Evolutionary conservation across 2,113 vertebrate genomes (phyloP).

Genomic region (Catharus bicknelli): DNA sequence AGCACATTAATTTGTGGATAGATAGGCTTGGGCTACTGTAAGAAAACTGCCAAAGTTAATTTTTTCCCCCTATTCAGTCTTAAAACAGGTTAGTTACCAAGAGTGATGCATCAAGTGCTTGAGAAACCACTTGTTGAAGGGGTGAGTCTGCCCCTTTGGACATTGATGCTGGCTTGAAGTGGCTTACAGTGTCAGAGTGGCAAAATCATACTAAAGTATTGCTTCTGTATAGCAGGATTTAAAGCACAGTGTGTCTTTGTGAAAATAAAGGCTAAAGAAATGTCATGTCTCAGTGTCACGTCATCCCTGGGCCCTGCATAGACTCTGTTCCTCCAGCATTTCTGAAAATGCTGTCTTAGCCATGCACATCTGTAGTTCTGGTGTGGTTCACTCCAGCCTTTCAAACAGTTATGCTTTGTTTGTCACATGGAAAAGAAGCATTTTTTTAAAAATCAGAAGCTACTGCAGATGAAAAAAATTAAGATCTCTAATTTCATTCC

Average conservation of each 20-base stretch:
- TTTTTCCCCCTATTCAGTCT: background rate
- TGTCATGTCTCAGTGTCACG: background rate
- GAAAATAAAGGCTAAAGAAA: background rate
- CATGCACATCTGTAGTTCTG: background rate
- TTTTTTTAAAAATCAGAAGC: background rate
- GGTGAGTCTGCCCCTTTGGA: background rate
- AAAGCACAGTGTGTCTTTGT: background rate
- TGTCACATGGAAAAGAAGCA: background rate
- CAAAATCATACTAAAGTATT: background rate
- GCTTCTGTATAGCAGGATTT: background rate
- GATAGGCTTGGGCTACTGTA: background rate
- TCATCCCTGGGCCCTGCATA: background rate
- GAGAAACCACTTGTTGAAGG: background rate
- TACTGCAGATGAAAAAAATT: background rate
- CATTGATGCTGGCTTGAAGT: background rate
- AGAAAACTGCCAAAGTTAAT: background rate
- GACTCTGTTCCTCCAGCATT: background rate
- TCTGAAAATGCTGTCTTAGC: background rate
- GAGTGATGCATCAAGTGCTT: background rate
- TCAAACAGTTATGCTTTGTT: background rate
- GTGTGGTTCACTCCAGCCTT: background rate
- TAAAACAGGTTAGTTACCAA: background rate
- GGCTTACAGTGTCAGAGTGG: background rate
- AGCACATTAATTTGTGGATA: background rate
- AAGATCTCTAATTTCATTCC: background rate